Base-by-base conservation (phyloP, 1,140 invertebrate species). In the Caenorhabditis briggsae region DNA sequence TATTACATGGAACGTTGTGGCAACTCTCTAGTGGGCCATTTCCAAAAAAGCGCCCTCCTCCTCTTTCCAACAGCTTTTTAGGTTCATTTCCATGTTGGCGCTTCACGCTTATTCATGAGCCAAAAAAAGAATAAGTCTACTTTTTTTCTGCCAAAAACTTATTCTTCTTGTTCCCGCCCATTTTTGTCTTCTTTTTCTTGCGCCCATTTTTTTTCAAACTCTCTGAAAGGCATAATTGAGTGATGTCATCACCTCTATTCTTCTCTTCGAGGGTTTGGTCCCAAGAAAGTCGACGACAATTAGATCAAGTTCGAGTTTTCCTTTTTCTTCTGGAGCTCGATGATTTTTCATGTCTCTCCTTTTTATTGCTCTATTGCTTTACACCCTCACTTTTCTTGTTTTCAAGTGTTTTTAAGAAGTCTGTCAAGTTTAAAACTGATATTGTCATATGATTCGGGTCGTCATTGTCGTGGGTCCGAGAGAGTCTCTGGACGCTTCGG, bases 71-170 rank as follows among this genome's bases (percentile, higher is more conserved):
- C 70, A 50, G 50, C 46, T 53, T 46, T 33, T 70, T 78, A 50
- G 70, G 70, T 78, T 78, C 70, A 78, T 78, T 78, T 78, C 70
- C 70, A 78, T 78, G 70, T 78, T 78, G 70, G 70, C 70, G 70
- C 70, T 78, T 78, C 70, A 50, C 33, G 70, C 64, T 70, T 70
- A 70, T 78, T 78, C 70, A 78, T 78, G 64, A 70, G 16, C 33
- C 64, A 70, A 70, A 70, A 70, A 70, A 46, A 41, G 41, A 43
- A 65, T 7, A 70, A 70, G 64, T 43, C 43, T 18, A 46, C 33
- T 33, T 33, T 33, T 33, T 33, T 33, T 33, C 33, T 33, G 33
- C 33, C 33, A 33, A 33, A 33, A 33, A 33, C 33, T 33, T 33
- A 33, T 33, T 3, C 33, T 33, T 33, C 33, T 33, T 33, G 33